Evolutionary conservation across 1,140 invertebrate species (phyloP), one percentile per base, ranked within the genome.

Genomic region (Calliphora vicina): DNA sequence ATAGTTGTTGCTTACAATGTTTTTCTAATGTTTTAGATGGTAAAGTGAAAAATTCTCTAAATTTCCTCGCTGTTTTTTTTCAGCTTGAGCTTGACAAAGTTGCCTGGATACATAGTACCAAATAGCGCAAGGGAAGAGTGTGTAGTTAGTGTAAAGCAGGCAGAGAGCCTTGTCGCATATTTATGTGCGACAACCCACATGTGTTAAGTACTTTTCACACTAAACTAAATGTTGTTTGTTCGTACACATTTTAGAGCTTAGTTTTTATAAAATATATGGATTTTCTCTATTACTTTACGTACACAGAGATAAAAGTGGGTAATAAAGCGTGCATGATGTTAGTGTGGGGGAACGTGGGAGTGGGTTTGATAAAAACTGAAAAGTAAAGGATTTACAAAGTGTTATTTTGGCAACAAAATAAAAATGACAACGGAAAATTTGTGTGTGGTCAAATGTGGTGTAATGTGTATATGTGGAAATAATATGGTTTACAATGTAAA

Each of bases 121-220:
- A 57, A 0, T 2, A 35, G 1, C 4, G 35, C 35, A 8, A 35
- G 6, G 6, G 10, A 35, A 35, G n/a, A n/a, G n/a, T n/a, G n/a
- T 73, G 71, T 74, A 17, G 72, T 29, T 15, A 29, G 1, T 17
- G n/a, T n/a, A 74, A 25, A 26, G 6, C 20, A 73, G n/a, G 10
- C 20, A 26, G 74, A 23, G 74, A 50, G 45, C 45, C 45, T 3
- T 6, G 26, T 23, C 35, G 23, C 61, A 78, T 43, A 78, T 78
- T 78, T 78, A 78, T 78, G 74, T 78, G 74, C 74, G 74, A 78
- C 35, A 78, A 78, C 74, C 74, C 74, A 78, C 74, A 78, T 78
- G 74, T 78, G 74, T 43, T 45, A 78, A 78, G 74, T 78, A 78
- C 74, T 78, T 78, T 42, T 43, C 25, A 78, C 17, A 78, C n/a